Conservation (phyloP, 2,888 invertebrate genomes). For the Lottia scabra region DNA sequence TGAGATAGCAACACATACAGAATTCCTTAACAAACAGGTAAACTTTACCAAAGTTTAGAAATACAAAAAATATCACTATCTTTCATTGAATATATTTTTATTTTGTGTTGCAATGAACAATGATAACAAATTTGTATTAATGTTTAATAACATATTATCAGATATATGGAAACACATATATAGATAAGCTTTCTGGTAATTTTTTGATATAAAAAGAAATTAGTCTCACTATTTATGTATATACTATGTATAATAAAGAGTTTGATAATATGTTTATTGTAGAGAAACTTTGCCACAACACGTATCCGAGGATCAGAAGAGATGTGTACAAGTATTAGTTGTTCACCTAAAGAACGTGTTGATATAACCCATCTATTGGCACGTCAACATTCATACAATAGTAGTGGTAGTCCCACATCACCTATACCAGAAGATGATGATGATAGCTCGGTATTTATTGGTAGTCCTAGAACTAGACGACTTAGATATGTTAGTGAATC, state of each 20-base stretch:
- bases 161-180: too few relatives aligned
- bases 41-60: neutral
- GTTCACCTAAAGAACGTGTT: conserved; percentile 62
- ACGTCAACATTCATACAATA: conserved; percentile 45
- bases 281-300: conserved; percentile 40
- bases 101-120: too few relatives aligned
- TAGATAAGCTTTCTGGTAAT: too few relatives aligned
- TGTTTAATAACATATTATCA: too few relatives aligned
- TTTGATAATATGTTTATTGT: neutral
- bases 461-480: conserved; percentile 34
- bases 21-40: conserved; percentile 48
- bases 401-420: conserved; percentile 17
- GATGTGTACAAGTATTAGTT: conserved; percentile 57
- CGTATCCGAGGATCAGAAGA: conserved; percentile 67
- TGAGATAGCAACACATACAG: conserved; percentile 57
- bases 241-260: too few relatives aligned
- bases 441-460: conserved; percentile 57
- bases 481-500: conserved; percentile 45
- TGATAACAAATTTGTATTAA: too few relatives aligned
- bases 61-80: too few relatives aligned
- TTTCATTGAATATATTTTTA: too few relatives aligned
- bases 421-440: conserved; percentile 40
- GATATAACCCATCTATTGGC: conserved; percentile 65
- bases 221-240: too few relatives aligned
- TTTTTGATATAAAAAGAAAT: neutral